Conservation (phyloP, 2,113 vertebrate species). For the Sakesphorus luctuosus region DNA sequence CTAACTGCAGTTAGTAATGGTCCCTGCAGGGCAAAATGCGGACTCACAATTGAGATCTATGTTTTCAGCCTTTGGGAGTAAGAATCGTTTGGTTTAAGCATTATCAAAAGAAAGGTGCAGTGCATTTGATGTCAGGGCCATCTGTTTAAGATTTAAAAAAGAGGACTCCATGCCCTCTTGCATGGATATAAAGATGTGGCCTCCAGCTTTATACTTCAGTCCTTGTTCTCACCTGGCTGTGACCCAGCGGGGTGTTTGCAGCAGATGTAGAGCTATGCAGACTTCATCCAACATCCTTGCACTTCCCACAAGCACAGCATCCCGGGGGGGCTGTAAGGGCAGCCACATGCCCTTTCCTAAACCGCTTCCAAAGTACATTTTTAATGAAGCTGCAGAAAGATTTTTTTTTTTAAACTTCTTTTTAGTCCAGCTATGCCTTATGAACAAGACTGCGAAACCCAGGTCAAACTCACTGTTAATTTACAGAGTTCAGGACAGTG, state of each 20-base stretch:
- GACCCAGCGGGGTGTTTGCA: conserved; percentile 23
- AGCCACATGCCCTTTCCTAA: conserved; percentile 11
- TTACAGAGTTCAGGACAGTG: background rate
- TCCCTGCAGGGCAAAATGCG: background rate
- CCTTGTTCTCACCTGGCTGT: conserved; percentile 38
- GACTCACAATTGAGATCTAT: background rate
- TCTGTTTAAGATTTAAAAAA: background rate
- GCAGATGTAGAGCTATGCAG: conserved; percentile 24
- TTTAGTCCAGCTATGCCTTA: background rate
- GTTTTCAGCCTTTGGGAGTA: background rate
- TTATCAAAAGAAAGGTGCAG: background rate
- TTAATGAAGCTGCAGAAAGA: background rate
- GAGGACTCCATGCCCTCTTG: background rate
- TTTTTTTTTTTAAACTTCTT: background rate
- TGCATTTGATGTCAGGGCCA: background rate
- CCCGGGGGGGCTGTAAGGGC: background rate
- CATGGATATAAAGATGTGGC: background rate
- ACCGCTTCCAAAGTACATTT: conserved; percentile 11
- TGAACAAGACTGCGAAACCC: background rate
- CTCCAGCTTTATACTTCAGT: background rate
- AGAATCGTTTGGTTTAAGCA: background rate
- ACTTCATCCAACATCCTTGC: background rate
- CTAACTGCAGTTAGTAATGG: background rate
- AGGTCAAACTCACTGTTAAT: background rate
- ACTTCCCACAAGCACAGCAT: background rate